These are phyloP conservation scores for Anthophora plumipes DNA, from an alignment of 2,888 invertebrate genomes.

Conservation along the genomic window DNA sequence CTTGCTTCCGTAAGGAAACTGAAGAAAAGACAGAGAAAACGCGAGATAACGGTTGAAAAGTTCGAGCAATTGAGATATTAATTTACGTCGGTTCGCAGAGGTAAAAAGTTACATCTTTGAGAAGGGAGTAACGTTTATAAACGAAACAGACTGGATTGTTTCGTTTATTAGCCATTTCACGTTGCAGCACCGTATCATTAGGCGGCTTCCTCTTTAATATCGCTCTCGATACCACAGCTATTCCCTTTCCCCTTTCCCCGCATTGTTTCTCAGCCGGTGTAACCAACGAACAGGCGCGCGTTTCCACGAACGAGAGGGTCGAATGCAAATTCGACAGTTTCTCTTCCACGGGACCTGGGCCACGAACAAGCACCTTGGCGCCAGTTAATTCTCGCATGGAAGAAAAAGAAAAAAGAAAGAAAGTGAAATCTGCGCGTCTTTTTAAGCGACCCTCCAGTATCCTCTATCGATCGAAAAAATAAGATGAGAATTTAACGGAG, in stretches of 20 bases:
- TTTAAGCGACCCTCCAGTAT: background rate
- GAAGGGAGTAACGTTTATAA: slow-evolving; percentile 1
- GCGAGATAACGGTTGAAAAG: no score
- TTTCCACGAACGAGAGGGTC: slow-evolving; percentile 55
- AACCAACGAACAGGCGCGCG: slow-evolving; percentile 50
- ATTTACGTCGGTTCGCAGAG: background rate
- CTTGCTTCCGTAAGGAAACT: background rate
- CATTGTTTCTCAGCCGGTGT: slow-evolving; percentile 19
- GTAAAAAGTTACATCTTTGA: no score
- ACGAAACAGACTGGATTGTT: slow-evolving; percentile 36
- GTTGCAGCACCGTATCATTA: slow-evolving; percentile 30
- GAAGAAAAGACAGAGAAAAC: no score
- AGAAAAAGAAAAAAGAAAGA: slow-evolving; percentile 6
- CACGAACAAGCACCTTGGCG: slow-evolving; percentile 44
- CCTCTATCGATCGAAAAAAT: slow-evolving; percentile 29
- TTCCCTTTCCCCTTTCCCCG: slow-evolving; percentile 10
- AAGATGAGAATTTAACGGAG: no score
- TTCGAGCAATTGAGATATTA: background rate
- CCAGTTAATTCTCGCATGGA: slow-evolving; percentile 64
- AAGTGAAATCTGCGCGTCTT: slow-evolving; percentile 9
- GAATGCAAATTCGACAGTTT: slow-evolving; percentile 66
- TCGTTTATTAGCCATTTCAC: slow-evolving; percentile 26
- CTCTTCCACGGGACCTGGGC: slow-evolving; percentile 22
- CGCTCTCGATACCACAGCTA: slow-evolving; percentile 38
- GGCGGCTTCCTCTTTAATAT: slow-evolving; percentile 56